Evolutionary conservation across 2,113 vertebrate species (phyloP).

Genomic region (human (Homo sapiens)): GRCh38 chr4:161841501-161842000

Average conservation of each 20-base stretch:
- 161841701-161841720: not conserved
- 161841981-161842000: not conserved
- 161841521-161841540: not conserved
- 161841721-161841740: not conserved
- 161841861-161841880: not conserved
- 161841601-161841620: not conserved
- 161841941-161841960: not conserved
- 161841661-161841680: not conserved
- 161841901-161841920: not conserved
- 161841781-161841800: not conserved
- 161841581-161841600: not conserved
- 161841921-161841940: not conserved
- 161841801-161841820: not conserved
- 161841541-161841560: not conserved
- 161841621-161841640: not conserved
- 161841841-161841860: not conserved
- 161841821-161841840: not conserved
- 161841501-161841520: not conserved
- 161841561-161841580: not conserved
- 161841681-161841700: not conserved
- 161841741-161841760: not conserved
- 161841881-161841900: not conserved
- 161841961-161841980: not conserved
- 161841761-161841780: not conserved
- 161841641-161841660: not conserved